Evolutionary conservation across 2,888 invertebrate species (phyloP), one percentile per base, ranked within the genome.

Genomic region (Trachelus tabidus): DNA sequence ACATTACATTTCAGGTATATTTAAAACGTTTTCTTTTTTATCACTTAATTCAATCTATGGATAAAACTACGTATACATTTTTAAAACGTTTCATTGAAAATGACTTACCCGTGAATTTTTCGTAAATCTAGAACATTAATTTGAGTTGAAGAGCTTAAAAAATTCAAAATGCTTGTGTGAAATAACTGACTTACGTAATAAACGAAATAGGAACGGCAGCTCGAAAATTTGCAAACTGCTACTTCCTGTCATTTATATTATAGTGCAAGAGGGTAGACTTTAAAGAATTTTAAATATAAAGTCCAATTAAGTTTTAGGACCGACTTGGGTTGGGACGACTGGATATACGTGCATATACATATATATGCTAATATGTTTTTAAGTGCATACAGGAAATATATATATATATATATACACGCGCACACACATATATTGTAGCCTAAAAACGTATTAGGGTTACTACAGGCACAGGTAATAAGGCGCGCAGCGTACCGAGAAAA

Each of bases 261-360:
- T 56, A 56, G 23, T 23, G 6, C 40, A 9, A 1, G 23, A 9
- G 23, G 40, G 9, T 23, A 23, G 23, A 56, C 40, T 40, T 37
- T 9, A 4, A 56, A 56, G 2, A 23, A 9, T 56, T 40, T 40
- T 23, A 30, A 75, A 31, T 80, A 77, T 80, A 81, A 77, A 81
- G 80, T 80, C 80, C 79, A 83, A 84, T 83, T 82, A 82, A 81
- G 80, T 73, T 83, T 79, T 82, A 80, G 80, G 80, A 34, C 78
- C 75, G 23, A 23, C 0, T 56, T 40, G 40, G 23, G 23, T 40
- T 40, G 23, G 23, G 40, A 40, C 15, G 40, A 40, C 40, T 40
- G 40, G 4, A 40, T 15, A 40, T 40, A 23, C 6, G 23, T 40
- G 40, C 6, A 23, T 40, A 6, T 40, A 40, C 23, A 37, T 37